Evolutionary conservation across 2,888 invertebrate species (phyloP), one percentile per base, ranked within the genome.

Genomic region (Cyrtodaria siliqua): DNA sequence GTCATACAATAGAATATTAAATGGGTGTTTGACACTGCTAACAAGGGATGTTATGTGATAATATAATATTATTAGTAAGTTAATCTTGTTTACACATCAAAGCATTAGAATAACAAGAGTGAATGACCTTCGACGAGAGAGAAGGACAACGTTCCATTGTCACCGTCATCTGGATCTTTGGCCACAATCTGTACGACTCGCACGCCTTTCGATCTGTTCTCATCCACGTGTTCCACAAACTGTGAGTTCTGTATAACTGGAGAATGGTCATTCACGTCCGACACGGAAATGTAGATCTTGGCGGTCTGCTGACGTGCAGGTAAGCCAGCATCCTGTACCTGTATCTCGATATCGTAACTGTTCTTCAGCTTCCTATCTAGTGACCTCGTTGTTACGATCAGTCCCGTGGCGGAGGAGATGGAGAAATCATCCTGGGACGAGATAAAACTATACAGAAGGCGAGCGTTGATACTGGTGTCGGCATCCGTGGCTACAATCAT

Each of bases 141-240:
- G 93, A 98, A 99, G 14, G 95, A 96, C 71, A 99, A 95, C 38
- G 96, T 95, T 59, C 97, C 96, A 93, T 99, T 99, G 76, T 96
- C 95, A 1, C 98, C 98, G 85, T 96, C 95, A 93, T 99, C 99
- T 83, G 95, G 95, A 93, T 99, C 99, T 73, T 67, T 40, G 2
- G 98, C 98, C 70, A 95, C 93, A 0, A 97, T 96, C 72, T 95
- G 95, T 9, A 97, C 94, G 2, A 98, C 96, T 88, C 95, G 94
- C 0, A 97, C 96, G 27, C 96, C 96, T 18, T 95, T 92, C 1
- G 96, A 95, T 62, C 96, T 94, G 92, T 98, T 98, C 94, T 99
- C 99, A 83, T 95, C 94, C 0, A 98, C 96, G 57, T 94, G 94
- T 84, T 95, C 95, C 92, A 97, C 97, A 66, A 74, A 73, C 4